These are phyloP conservation scores for Hydrotaea diabolus DNA, from an alignment of 2,888 invertebrate species.

Conservation along the genomic window DNA sequence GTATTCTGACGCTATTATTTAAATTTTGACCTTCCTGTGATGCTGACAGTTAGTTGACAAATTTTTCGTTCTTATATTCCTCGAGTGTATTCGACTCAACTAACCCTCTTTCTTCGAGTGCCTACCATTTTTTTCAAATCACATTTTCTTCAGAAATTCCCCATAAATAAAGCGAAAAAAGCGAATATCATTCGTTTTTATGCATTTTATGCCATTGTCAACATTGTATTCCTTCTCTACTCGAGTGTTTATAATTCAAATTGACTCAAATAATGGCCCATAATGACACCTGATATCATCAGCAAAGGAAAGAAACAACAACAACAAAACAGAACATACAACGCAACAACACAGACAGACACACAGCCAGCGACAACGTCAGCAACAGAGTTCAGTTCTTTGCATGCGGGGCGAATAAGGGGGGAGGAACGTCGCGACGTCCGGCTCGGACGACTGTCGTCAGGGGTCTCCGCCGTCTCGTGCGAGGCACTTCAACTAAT, in stretches of 20 bases:
- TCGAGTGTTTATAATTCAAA: conserved; percentile 76
- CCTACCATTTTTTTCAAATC: background rate
- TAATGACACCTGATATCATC: conserved; percentile 79
- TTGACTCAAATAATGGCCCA: conserved; percentile 78
- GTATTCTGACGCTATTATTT: no score
- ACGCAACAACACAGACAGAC: background rate
- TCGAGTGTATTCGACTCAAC: no score
- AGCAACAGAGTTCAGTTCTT: conserved; percentile 46
- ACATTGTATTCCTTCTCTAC: conserved; percentile 71
- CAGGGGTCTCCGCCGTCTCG: no score
- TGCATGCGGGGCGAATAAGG: background rate
- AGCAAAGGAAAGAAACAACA: conserved; percentile 2
- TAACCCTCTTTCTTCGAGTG: background rate
- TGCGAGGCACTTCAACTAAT: background rate
- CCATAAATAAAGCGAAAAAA: background rate
- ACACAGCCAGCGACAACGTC: background rate
- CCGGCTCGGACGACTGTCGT: background rate
- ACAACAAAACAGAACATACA: background rate
- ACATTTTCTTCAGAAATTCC: conserved; percentile 16
- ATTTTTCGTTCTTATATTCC: no score
- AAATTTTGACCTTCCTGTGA: no score
- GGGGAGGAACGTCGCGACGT: background rate
- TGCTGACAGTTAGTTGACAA: no score
- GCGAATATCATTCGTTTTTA: conserved; percentile 9
- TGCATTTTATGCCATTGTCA: conserved; percentile 28